These are phyloP conservation scores for Anser cygnoides DNA, from an alignment of 2,113 vertebrate species.

Conservation along the genomic window DNA sequence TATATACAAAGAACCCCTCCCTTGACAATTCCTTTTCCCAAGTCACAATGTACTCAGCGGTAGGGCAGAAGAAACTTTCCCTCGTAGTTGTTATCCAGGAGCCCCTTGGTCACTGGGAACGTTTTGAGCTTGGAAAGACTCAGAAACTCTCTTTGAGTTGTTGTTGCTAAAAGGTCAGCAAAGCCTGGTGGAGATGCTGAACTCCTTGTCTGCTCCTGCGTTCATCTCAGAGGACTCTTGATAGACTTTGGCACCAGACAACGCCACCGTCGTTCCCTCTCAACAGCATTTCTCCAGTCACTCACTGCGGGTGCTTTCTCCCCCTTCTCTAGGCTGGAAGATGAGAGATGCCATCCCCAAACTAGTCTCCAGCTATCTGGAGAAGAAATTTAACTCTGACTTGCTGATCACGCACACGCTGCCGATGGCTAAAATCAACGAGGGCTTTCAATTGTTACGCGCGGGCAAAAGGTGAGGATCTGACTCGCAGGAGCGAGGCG, in stretches of 20 bases:
- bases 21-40: not conserved
- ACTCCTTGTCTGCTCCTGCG: not conserved
- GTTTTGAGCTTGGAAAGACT: not conserved
- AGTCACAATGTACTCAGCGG: not conserved
- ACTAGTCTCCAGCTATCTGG: slow-evolving; percentile 85
- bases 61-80: not conserved
- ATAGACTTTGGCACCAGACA: not conserved
- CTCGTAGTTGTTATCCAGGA: not conserved
- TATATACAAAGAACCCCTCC: not conserved
- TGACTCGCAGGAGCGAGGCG: not conserved
- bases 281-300: not conserved
- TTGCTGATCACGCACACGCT: slow-evolving; percentile 85
- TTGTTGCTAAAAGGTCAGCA: not conserved
- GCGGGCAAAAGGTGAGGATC: slow-evolving; percentile 54
- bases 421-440: slow-evolving; percentile 81
- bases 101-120: not conserved
- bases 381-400: slow-evolving; percentile 87
- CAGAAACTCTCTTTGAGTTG: not conserved
- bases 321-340: slow-evolving; percentile 49
- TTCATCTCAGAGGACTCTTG: not conserved
- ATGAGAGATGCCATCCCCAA: slow-evolving; percentile 72
- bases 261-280: not conserved
- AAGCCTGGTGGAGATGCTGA: not conserved
- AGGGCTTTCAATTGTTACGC: slow-evolving; percentile 85
- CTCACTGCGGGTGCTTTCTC: not conserved